Percentiles rank a stretch among this genome's conserved stretches.
phyloP scores from a whole-genome alignment of 2,797 vertebrate genomes.

The Siniperca undulata region DNA sequence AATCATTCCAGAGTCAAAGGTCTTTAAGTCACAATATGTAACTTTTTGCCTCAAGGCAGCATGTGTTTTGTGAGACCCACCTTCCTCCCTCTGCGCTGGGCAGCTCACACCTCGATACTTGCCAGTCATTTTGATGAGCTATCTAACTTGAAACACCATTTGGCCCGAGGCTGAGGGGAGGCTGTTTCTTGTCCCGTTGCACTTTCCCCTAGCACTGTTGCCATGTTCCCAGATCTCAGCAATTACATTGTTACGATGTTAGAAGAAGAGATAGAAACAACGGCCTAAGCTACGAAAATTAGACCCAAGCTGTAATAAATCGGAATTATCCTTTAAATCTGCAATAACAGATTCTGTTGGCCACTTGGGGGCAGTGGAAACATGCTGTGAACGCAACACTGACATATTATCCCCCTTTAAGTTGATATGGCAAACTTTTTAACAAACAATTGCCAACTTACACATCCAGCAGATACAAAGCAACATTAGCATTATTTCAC shows the following conservation, averaged over 20 bases:
- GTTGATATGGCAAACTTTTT: not conserved
- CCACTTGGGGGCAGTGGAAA: too few species aligned
- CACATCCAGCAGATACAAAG: not conserved
- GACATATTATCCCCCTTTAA: not conserved
- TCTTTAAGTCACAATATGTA: not conserved
- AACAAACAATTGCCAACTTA: not conserved
- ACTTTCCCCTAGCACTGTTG: not conserved
- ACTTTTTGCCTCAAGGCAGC: constrained; percentile 1
- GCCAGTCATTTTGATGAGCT: constrained; percentile 21
- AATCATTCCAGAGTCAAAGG: not conserved
- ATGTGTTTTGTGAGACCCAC: constrained; percentile 8
- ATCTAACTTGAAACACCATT: constrained; percentile 6
- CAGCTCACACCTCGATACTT: not conserved
- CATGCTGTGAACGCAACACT: too few species aligned
- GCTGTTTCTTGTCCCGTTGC: not conserved
- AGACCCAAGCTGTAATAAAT: too few species aligned
- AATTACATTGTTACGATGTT: too few species aligned
- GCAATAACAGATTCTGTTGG: too few species aligned
- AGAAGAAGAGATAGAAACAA: too few species aligned
- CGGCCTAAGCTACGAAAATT: too few species aligned
- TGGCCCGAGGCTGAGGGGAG: constrained; percentile 1
- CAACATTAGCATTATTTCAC: too few species aligned
- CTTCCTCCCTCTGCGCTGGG: not conserved
- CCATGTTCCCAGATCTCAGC: too few species aligned
- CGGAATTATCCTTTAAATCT: too few species aligned